A percentile compares a stretch with the other conserved stretches of the same genome.
phyloP scores from a whole-genome alignment of 2,888 invertebrate species.

The Chironomus tentans region DNA sequence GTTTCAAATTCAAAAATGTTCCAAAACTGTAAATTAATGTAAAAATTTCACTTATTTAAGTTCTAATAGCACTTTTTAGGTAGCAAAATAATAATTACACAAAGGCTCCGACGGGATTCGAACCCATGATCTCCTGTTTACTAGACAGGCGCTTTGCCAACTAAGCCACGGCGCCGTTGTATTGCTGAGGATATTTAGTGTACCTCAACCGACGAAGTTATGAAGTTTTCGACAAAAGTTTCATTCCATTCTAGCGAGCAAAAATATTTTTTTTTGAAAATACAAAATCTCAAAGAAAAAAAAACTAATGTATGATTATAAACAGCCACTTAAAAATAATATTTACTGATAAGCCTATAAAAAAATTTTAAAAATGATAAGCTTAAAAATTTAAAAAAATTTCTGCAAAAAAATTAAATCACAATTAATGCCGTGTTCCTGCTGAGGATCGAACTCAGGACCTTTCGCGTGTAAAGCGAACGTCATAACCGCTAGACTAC shows the following conservation, averaged over 20 bases:
- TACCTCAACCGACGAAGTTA: not conserved
- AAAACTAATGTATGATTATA: not conserved
- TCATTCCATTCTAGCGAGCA: too few species aligned
- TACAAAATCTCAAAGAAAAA: not conserved
- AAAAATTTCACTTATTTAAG: too few species aligned
- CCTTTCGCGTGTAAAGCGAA: constrained; percentile 46
- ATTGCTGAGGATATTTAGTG: not conserved
- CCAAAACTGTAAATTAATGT: too few species aligned
- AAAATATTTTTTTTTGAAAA: too few species aligned
- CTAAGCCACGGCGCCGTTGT: not conserved
- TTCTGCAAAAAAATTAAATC: not conserved
- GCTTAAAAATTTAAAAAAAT: not conserved
- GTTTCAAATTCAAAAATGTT: too few species aligned
- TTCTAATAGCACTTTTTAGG: too few species aligned
- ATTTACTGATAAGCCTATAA: not conserved
- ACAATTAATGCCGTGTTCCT: constrained; percentile 33
- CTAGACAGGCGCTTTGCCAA: not conserved
- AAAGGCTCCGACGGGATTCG: not conserved
- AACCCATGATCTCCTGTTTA: not conserved
- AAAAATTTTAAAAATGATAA: not conserved
- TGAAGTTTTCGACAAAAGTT: too few species aligned
- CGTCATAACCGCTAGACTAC: constrained; percentile 45
- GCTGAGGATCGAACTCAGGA: constrained; percentile 46
- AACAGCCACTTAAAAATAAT: too few species aligned
- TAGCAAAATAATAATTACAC: too few species aligned